Conservation (phyloP, 2,888 invertebrate genomes). For the Acrobeloides nanus region DNA sequence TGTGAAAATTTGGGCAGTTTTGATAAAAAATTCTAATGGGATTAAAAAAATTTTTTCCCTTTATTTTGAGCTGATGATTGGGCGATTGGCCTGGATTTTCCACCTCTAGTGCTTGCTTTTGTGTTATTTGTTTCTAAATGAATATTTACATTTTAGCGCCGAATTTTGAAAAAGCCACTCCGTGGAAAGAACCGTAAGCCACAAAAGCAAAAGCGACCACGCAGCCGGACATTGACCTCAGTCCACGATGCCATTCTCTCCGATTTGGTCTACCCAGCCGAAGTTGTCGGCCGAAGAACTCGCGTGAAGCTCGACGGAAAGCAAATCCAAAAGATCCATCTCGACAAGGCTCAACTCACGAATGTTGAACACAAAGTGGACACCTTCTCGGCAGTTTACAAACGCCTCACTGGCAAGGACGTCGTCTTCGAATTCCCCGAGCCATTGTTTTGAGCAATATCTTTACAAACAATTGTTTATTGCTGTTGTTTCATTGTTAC, state of each 20-base stretch:
- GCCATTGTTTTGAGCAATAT: conserved; percentile 61
- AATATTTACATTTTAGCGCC: conserved; percentile 65
- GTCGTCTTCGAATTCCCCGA: conserved; percentile 98
- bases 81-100: not conserved
- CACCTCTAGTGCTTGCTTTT: conserved; percentile 5
- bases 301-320: conserved; percentile 90
- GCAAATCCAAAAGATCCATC: conserved; percentile 73
- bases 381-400: conserved; percentile 95
- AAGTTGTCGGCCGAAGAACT: conserved; percentile 96
- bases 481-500: conserved; percentile 1
- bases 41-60: conserved; percentile 2
- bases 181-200: conserved; percentile 63
- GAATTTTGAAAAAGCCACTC: conserved; percentile 95
- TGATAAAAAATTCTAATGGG: not conserved
- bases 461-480: not conserved
- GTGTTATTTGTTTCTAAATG: conserved; percentile 4
- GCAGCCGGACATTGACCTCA: conserved; percentile 79
- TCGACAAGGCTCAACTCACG: conserved; percentile 95
- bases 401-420: conserved; percentile 95
- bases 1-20: not conserved
- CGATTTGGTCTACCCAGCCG: conserved; percentile 95
- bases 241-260: conserved; percentile 94
- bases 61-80: not conserved
- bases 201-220: conserved; percentile 69
- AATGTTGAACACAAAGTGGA: conserved; percentile 96